Percentiles rank a stretch among this genome's conserved stretches.
Evolutionary conservation across 2,888 invertebrate genomes (phyloP).

Genomic region (Sylvicola cinctus): DNA sequence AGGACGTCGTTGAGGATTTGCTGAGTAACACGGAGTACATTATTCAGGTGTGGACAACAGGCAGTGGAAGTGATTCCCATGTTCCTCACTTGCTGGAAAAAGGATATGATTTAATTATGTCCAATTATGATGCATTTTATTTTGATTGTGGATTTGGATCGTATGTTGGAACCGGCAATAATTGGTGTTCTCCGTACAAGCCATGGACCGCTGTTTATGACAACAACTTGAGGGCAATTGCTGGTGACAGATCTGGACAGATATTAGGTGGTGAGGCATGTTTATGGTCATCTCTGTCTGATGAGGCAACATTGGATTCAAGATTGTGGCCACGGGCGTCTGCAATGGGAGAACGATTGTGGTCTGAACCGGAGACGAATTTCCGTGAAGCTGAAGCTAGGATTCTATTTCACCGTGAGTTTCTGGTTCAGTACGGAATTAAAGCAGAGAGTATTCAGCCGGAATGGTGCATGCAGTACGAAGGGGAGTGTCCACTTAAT

Average conservation of each 20-base stretch:
- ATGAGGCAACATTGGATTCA: slow-evolving; percentile 35
- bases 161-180: slow-evolving; percentile 54
- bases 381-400: slow-evolving; percentile 42
- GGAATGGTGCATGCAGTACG: slow-evolving; percentile 59
- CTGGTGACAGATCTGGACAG: slow-evolving; percentile 24
- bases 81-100: slow-evolving; percentile 38
- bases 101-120: slow-evolving; percentile 49
- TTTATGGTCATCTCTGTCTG: slow-evolving; percentile 59
- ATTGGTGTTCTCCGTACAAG: slow-evolving; percentile 69
- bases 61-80: slow-evolving; percentile 31
- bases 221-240: slow-evolving; percentile 40
- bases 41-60: slow-evolving; percentile 55
- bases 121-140: slow-evolving; percentile 60
- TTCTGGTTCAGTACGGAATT: slow-evolving; percentile 39
- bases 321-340: slow-evolving; percentile 59
- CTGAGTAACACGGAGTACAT: slow-evolving; percentile 47
- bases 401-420: slow-evolving; percentile 21
- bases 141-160: slow-evolving; percentile 59
- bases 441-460: slow-evolving; percentile 48
- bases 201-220: slow-evolving; percentile 64
- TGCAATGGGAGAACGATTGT: slow-evolving; percentile 54
- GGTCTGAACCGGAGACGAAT: slow-evolving; percentile 39
- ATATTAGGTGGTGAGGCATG: slow-evolving; percentile 51
- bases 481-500: slow-evolving; percentile 33
- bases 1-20: slow-evolving; percentile 32